Evolutionary conservation across 2,797 vertebrate genomes (phyloP), one percentile per base, ranked within the genome.

Genomic region (Gobionotothen gibberifrons): DNA sequence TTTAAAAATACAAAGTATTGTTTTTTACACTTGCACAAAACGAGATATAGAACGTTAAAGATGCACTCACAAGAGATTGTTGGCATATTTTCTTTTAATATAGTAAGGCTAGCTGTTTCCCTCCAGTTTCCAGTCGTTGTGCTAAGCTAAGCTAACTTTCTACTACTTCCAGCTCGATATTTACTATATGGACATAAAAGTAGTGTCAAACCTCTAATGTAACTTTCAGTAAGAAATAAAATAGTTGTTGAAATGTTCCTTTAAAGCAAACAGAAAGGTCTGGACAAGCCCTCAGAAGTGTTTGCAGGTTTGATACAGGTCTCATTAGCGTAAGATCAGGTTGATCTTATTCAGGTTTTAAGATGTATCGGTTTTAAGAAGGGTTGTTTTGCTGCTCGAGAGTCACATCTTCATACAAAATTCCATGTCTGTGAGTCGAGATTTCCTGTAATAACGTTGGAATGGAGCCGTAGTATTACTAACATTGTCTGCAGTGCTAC

Each of bases 231-330:
- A 19, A 39, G 54, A 42, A 57, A 71, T n/a, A 0, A 0, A 65
- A 6, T 6, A 4, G 9, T 9, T 9, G 12, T 17, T 3, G 1
- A 43, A 42, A 2, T 49, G 2, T 40, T 54, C 36, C 19, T 40
- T 53, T 1, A 21, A 43, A 21, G 16, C 12, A 49, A 49, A 49
- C 21, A 29, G 42, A 32, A 15, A 3, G 51, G 12, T 21, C n/a
- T 46, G 26, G 61, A 12, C 0, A 5, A 81, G 39, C 40, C 52
- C 43, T 36, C 32, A 11, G 5, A 15, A 16, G 22, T 40, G 54
- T 64, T 72, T 69, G 21, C 32, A 48, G 51, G 26, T 59, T 55
- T 54, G 22, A 48, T 69, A 74, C 47, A 77, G 66, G 66, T 48
- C 21, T 48, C 52, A 40, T 66, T 43, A 36, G 26, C 16, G 5